Percentiles rank a stretch among this genome's conserved stretches.
These are phyloP conservation scores for Etheostoma perlongum DNA, from an alignment of 2,797 vertebrate species.

Conservation along the genomic window DNA sequence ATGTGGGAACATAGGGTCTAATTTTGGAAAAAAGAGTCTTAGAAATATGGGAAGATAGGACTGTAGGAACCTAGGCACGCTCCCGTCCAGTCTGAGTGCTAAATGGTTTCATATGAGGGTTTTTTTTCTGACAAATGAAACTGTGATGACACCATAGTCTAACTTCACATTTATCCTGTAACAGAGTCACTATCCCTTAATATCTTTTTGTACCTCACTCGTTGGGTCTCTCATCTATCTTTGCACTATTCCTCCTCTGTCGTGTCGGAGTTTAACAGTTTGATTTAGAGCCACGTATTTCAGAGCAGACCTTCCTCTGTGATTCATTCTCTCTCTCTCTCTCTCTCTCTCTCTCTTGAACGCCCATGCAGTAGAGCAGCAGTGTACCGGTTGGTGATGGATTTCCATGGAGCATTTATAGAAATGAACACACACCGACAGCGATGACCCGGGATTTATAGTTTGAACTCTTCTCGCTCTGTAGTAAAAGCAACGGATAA, in stretches of 20 bases:
- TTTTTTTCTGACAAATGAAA: conserved; percentile 35
- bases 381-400: conserved; percentile 28
- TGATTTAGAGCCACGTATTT: conserved; percentile 59
- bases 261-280: conserved; percentile 45
- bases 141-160: background rate
- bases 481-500: conserved; percentile 15
- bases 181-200: background rate
- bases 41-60: no score
- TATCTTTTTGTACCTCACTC: conserved; percentile 2
- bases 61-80: no score
- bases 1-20: no score
- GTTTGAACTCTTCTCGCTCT: background rate
- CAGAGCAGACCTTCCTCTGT: conserved; percentile 23
- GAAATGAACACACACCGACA: conserved; percentile 47
- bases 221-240: conserved; percentile 35
- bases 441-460: conserved; percentile 48
- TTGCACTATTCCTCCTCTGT: conserved; percentile 26
- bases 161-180: conserved; percentile 11
- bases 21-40: no score
- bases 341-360: conserved; percentile 14
- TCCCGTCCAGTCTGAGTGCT: background rate
- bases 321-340: conserved; percentile 34
- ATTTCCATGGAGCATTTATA: conserved; percentile 44
- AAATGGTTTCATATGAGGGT: background rate
- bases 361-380: conserved; percentile 20